A percentile compares a stretch with the other conserved stretches of the same genome.
phyloP scores from a whole-genome alignment of 2,888 invertebrate genomes.

The Cerceris ruficornis region DNA sequence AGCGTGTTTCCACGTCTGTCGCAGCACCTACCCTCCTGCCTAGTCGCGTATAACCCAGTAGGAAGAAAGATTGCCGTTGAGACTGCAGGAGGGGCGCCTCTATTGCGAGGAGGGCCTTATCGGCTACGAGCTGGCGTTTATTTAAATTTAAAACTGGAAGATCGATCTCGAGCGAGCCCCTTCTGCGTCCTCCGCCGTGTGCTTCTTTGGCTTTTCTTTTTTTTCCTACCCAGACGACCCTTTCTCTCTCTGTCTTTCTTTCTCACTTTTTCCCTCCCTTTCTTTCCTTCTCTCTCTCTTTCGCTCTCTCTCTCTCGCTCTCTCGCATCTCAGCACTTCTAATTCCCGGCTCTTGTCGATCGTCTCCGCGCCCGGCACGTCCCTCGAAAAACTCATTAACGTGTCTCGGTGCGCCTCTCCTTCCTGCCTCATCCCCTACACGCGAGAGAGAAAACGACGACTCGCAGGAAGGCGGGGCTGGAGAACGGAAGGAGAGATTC shows the following conservation, averaged over 20 bases:
- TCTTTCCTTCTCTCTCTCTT: constrained; percentile 31
- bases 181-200: not conserved
- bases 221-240: constrained; percentile 15
- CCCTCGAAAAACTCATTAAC: constrained; percentile 81
- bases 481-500: constrained; percentile 24
- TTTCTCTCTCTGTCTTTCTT: constrained; percentile 46
- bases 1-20: constrained; percentile 51
- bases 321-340: constrained; percentile 63
- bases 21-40: constrained; percentile 36
- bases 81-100: constrained; percentile 35
- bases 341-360: constrained; percentile 76
- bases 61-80: constrained; percentile 63
- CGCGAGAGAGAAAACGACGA: constrained; percentile 26
- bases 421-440: not conserved
- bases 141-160: constrained; percentile 79
- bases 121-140: constrained; percentile 76
- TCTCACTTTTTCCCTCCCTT: constrained; percentile 29
- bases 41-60: constrained; percentile 27
- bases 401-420: constrained; percentile 68
- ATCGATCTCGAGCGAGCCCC: constrained; percentile 71
- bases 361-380: constrained; percentile 76
- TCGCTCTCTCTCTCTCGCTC: constrained; percentile 28
- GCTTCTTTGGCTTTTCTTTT: constrained; percentile 15
- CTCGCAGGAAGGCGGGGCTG: constrained; percentile 1
- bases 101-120: constrained; percentile 69